Conservation (phyloP, 2,113 vertebrate species). For the western clawed frog (Xenopus tropicalis) region UCB_Xtro_10.0 CM004446.2:121343501-121344000, state of each 20-base stretch:
- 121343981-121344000: conserved; percentile 1
- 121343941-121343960: neutral
- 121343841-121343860: conserved; percentile 7
- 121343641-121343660: conserved; percentile 7
- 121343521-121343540: no score
- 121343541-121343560: no score
- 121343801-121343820: conserved; percentile 29
- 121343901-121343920: neutral
- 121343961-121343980: neutral
- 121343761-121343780: neutral
- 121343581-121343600: no score
- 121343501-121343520: no score
- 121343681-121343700: conserved; percentile 30
- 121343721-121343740: conserved; percentile 38
- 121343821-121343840: neutral
- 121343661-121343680: conserved; percentile 35
- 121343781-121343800: conserved; percentile 17
- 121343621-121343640: neutral
- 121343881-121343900: conserved; percentile 1
- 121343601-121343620: no score
- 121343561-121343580: no score
- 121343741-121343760: conserved; percentile 37
- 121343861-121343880: conserved; percentile 2
- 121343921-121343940: neutral
- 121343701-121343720: conserved; percentile 43